These are phyloP conservation scores for Fulmarus glacialis DNA, from an alignment of 2,113 vertebrate species.

Conservation along the genomic window DNA sequence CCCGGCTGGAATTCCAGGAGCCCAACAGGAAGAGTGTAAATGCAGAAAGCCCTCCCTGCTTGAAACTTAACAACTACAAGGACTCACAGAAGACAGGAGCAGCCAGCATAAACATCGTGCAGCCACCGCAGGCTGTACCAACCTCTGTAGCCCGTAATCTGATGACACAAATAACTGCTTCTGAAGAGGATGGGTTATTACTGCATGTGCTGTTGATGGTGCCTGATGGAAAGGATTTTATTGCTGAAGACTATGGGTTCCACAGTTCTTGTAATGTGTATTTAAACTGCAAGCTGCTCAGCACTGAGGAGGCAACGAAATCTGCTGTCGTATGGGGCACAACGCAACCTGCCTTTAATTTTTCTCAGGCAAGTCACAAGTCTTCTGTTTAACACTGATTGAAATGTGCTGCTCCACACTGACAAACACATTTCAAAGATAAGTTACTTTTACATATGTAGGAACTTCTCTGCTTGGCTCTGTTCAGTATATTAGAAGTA, in stretches of 20 bases:
- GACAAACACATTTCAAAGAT: background rate
- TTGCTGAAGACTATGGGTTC: slow-evolving; percentile 16
- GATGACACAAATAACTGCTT: background rate
- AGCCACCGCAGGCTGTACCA: background rate
- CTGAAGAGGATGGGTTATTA: slow-evolving; percentile 69
- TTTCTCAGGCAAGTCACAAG: slow-evolving; percentile 83
- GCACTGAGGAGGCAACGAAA: slow-evolving; percentile 81
- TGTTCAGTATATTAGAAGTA: background rate
- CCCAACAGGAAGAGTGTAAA: background rate
- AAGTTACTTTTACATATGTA: fast-evolving
- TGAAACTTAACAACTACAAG: background rate
- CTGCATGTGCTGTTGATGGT: slow-evolving; percentile 91
- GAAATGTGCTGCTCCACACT: background rate
- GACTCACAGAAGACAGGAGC: background rate
- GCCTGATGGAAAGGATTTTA: slow-evolving; percentile 87
- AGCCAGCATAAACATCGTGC: background rate
- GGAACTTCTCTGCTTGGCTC: background rate
- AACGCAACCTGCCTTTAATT: slow-evolving; percentile 83
- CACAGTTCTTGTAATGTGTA: slow-evolving; percentile 82
- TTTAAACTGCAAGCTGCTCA: slow-evolving; percentile 91
- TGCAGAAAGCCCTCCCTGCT: background rate
- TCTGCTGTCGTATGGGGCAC: slow-evolving; percentile 87
- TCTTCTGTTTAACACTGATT: fast-evolving
- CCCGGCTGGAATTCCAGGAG: background rate
- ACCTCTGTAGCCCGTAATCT: background rate